Percentiles rank a stretch among this genome's conserved stretches.
Conservation (phyloP, 2,113 vertebrate genomes). For the Cottus gobio region DNA sequence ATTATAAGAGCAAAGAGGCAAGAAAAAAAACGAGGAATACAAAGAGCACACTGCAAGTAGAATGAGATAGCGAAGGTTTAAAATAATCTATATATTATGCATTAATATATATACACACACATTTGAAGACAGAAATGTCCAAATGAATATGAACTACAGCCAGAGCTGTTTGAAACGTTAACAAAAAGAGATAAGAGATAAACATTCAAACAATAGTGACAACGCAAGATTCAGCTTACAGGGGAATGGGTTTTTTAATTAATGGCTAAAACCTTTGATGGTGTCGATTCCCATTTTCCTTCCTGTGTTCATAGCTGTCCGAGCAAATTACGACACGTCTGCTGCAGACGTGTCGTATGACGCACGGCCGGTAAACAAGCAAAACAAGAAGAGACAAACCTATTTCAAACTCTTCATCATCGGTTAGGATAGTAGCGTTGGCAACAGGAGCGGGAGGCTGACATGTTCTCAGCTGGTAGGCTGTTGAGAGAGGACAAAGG, state of each 20-base stretch:
- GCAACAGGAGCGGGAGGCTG: conserved; percentile 88
- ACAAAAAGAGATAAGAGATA: background rate
- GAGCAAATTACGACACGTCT: conserved; percentile 19
- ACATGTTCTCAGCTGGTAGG: conserved; percentile 94
- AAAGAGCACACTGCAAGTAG: background rate
- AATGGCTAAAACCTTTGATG: conserved; percentile 1
- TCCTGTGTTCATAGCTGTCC: background rate
- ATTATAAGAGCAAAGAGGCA: conserved; percentile 12
- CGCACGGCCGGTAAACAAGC: conserved; percentile 30
- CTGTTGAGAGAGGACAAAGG: conserved; percentile 77
- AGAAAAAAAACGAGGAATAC: background rate
- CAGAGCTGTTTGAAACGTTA: background rate
- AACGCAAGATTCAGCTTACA: background rate
- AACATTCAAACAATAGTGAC: background rate
- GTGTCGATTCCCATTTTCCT: background rate
- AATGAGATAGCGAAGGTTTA: background rate
- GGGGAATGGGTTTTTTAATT: conserved; percentile 5
- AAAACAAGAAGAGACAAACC: conserved; percentile 83
- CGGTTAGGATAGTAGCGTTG: conserved; percentile 92
- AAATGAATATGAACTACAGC: background rate
- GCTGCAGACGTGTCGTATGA: conserved; percentile 31
- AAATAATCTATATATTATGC: background rate
- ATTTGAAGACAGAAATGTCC: background rate
- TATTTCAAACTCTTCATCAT: conserved; percentile 96
- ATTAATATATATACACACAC: background rate